A percentile compares a stretch with the other conserved stretches of the same genome.
Evolutionary conservation across 2,888 invertebrate genomes (phyloP).

Genomic region (Amiota communis): DNA sequence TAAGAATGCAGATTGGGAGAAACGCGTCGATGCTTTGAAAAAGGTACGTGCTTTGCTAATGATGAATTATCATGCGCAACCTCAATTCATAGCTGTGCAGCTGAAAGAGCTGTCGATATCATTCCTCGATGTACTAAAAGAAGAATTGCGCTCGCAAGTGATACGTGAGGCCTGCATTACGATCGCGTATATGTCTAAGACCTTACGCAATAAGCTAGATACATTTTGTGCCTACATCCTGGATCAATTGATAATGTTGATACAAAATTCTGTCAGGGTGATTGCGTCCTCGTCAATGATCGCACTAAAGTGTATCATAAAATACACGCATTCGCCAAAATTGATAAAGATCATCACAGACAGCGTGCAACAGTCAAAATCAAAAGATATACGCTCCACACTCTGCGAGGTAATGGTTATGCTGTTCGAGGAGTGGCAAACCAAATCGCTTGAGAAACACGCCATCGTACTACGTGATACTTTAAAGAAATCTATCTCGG

Average conservation of each 20-base stretch:
- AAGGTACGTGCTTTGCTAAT: slow-evolving; percentile 87
- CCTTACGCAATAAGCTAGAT: slow-evolving; percentile 87
- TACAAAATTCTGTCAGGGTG: slow-evolving; percentile 96
- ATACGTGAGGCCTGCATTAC: slow-evolving; percentile 97
- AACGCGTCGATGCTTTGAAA: slow-evolving; percentile 90
- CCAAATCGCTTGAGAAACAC: slow-evolving; percentile 86
- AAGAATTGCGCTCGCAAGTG: slow-evolving; percentile 86
- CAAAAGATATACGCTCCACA: slow-evolving; percentile 88
- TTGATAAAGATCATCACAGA: slow-evolving; percentile 85
- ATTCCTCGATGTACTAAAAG: slow-evolving; percentile 87
- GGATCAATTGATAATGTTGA: slow-evolving; percentile 87
- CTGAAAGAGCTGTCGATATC: slow-evolving; percentile 87
- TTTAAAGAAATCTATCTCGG: slow-evolving; percentile 88
- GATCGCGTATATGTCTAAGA: slow-evolving; percentile 91
- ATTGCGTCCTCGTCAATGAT: slow-evolving; percentile 92
- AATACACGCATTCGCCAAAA: slow-evolving; percentile 85
- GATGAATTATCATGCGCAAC: slow-evolving; percentile 82
- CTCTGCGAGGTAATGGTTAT: slow-evolving; percentile 88
- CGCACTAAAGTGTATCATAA: slow-evolving; percentile 90
- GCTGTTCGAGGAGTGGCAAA: slow-evolving; percentile 90
- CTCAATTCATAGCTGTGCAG: slow-evolving; percentile 80
- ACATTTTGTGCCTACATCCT: slow-evolving; percentile 89
- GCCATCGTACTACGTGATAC: slow-evolving; percentile 85
- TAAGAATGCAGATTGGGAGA: slow-evolving; percentile 93
- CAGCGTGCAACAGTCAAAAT: slow-evolving; percentile 86